Percentiles rank a stretch among this genome's conserved stretches.
These are phyloP conservation scores for Eledona agricola DNA, from an alignment of 2,888 invertebrate genomes.

Conservation along the genomic window DNA sequence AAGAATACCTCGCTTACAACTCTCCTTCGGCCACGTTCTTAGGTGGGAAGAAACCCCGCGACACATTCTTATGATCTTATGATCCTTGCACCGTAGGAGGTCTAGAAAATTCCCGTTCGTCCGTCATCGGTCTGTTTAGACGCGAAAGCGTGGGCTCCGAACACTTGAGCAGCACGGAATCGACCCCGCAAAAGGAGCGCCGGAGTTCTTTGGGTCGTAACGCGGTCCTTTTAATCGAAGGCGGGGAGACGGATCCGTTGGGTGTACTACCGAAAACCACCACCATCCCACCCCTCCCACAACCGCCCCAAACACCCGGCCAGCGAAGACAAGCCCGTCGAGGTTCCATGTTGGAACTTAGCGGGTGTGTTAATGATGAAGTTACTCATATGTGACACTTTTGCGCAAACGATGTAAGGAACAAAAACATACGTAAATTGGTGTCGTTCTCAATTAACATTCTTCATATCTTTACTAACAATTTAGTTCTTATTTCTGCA, in stretches of 20 bases:
- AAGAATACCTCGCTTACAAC: conserved; percentile 90
- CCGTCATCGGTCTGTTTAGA: conserved; percentile 89
- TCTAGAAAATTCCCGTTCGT: conserved; percentile 87
- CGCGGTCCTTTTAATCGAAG: conserved; percentile 70
- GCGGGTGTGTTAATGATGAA: conserved; percentile 69
- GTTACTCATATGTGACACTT: conserved; percentile 47
- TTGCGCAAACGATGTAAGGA: conserved; percentile 45
- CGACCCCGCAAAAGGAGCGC: conserved; percentile 60
- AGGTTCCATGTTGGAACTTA: conserved; percentile 84
- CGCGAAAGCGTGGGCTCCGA: conserved; percentile 82
- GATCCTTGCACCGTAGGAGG: no score
- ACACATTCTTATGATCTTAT: no score
- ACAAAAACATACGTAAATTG: conserved; percentile 30
- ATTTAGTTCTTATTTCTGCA: no score
- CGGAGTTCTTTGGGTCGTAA: conserved; percentile 55
- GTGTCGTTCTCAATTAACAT: no score
- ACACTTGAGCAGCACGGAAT: conserved; percentile 64
- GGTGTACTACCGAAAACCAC: conserved; percentile 59
- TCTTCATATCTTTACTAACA: no score
- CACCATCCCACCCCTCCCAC: conserved; percentile 56
- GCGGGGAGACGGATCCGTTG: conserved; percentile 61
- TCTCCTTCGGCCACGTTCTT: conserved; percentile 92
- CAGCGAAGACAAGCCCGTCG: conserved; percentile 75
- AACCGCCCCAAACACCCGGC: conserved; percentile 70
- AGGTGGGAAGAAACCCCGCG: no score